Conservation (phyloP, 1,140 invertebrate genomes). For the Drosophila lini region DNA sequence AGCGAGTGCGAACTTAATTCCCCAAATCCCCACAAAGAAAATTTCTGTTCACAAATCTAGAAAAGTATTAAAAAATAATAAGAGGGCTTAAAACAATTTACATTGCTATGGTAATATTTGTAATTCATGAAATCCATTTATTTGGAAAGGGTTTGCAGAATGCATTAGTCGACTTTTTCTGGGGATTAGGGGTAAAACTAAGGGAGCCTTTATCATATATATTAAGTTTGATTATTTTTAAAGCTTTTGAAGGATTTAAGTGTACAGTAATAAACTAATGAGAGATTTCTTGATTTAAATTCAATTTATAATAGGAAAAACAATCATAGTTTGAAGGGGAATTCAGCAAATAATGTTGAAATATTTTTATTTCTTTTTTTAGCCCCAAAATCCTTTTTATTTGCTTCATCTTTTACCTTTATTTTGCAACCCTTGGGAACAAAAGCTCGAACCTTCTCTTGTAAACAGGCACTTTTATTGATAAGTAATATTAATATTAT, state of each 20-base stretch:
- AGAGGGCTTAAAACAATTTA: slow-evolving; percentile 18
- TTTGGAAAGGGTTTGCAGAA: background rate
- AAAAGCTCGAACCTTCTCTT: background rate
- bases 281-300: background rate
- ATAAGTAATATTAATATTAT: slow-evolving; percentile 33
- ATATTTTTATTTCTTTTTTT: no score
- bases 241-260: background rate
- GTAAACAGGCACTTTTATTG: slow-evolving; percentile 22
- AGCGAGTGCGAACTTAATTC: slow-evolving; percentile 29
- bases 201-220: background rate
- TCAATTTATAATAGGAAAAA: background rate
- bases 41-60: slow-evolving; percentile 5
- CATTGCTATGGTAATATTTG: slow-evolving; percentile 13
- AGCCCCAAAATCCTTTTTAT: background rate
- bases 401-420: background rate
- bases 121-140: slow-evolving; percentile 20
- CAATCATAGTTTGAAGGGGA: background rate
- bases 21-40: slow-evolving; percentile 22
- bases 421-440: background rate
- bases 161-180: background rate
- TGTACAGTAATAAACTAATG: background rate
- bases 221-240: background rate
- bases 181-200: background rate
- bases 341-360: background rate
- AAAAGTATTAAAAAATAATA: slow-evolving; percentile 26